Evolutionary conservation across 1,140 invertebrate genomes (phyloP).

Genomic region (Scylla paramamosain): DNA sequence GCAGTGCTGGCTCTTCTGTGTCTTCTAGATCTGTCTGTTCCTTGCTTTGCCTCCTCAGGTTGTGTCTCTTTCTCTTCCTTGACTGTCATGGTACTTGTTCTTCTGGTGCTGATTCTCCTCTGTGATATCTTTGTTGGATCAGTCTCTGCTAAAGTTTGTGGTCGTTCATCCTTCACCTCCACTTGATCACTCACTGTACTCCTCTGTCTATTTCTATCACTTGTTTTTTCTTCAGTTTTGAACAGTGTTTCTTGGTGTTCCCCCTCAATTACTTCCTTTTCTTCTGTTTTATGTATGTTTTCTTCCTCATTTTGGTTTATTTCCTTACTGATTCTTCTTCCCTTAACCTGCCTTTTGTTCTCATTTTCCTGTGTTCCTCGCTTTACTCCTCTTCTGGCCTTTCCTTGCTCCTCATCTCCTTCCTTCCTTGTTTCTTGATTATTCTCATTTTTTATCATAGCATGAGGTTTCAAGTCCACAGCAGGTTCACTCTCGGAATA

Average conservation of each 20-base stretch:
- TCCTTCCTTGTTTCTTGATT: neutral
- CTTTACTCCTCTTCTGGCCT: conserved; percentile 35
- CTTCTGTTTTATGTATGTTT: neutral
- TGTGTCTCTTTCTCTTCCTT: neutral
- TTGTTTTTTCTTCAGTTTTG: conserved; percentile 34
- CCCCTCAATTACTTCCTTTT: neutral
- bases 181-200: conserved; percentile 32
- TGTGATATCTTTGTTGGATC: neutral
- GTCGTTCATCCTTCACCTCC: neutral
- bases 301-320: neutral
- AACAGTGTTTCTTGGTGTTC: conserved; percentile 22
- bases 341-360: conserved; percentile 25
- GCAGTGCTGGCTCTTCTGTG: neutral
- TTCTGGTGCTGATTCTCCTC: neutral
- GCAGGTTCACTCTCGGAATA: too few relatives aligned
- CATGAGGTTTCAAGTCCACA: too few relatives aligned
- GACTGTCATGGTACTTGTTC: neutral
- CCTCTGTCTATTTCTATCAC: conserved; percentile 40
- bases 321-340: conserved; percentile 51
- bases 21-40: neutral
- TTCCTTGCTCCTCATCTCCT: neutral
- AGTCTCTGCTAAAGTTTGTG: neutral
- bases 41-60: too few relatives aligned
- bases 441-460: neutral
- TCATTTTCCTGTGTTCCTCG: conserved; percentile 39